These are phyloP conservation scores for Leontocebus nigricollis DNA, from an alignment of 2,797 vertebrate species.

Conservation along the genomic window DNA sequence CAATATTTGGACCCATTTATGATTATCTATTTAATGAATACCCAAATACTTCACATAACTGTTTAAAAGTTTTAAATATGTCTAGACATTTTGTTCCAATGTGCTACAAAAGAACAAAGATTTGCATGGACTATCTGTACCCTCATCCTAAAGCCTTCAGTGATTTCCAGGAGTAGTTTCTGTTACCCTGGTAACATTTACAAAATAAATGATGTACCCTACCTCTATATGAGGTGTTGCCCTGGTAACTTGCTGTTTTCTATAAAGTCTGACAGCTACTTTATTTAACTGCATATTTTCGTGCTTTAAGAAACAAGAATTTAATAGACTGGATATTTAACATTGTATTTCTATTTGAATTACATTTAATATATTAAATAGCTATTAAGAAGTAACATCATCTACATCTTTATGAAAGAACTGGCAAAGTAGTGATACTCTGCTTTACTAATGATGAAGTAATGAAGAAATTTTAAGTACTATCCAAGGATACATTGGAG, in stretches of 20 bases:
- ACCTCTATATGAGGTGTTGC: conserved; percentile 23
- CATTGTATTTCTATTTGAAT: not conserved
- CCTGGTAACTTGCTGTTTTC: conserved; percentile 41
- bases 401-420: not conserved
- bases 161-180: conserved; percentile 25
- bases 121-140: not conserved
- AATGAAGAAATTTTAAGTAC: not conserved
- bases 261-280: conserved; percentile 9
- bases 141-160: not conserved
- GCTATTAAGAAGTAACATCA: not conserved
- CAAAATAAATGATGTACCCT: conserved; percentile 56
- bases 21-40: not conserved
- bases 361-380: not conserved
- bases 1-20: not conserved
- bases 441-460: not conserved
- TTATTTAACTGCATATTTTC: conserved; percentile 27
- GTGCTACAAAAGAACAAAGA: not conserved
- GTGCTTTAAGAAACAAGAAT: conserved; percentile 43
- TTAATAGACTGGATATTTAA: not conserved
- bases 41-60: not conserved
- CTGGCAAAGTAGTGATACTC: not conserved
- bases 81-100: not conserved
- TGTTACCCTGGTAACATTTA: conserved; percentile 51
- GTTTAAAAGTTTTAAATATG: not conserved
- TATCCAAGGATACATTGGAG: not conserved